Evolutionary conservation across 2,797 vertebrate genomes (phyloP).

Genomic region (Sebastiscus albofasciatus): DNA sequence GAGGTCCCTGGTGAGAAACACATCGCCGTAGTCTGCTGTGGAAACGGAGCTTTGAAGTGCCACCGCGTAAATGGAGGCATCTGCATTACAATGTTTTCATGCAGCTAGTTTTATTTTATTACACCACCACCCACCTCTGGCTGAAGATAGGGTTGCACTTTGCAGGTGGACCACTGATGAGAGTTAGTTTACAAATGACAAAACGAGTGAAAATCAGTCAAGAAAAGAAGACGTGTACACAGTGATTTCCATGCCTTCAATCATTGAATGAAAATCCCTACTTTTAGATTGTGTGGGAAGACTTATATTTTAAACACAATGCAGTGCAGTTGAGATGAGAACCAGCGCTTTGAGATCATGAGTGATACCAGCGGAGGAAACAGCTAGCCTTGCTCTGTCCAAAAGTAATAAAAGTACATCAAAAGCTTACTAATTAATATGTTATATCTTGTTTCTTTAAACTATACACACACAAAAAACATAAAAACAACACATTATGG

Average conservation of each 20-base stretch:
- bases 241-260: background rate
- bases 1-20: conserved; percentile 87
- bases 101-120: conserved; percentile 13
- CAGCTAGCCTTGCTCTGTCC: background rate
- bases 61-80: conserved; percentile 46
- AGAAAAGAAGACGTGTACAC: background rate
- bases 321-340: background rate
- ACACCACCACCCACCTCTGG: conserved; percentile 11
- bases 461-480: background rate
- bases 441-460: background rate
- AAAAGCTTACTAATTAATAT: background rate
- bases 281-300: background rate
- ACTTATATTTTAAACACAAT: background rate
- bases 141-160: conserved; percentile 16
- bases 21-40: conserved; percentile 67
- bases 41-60: conserved; percentile 77
- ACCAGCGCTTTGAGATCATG: background rate
- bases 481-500: background rate
- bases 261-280: background rate
- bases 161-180: conserved; percentile 30
- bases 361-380: background rate
- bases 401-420: background rate
- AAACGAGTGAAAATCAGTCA: conserved; percentile 15
- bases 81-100: conserved; percentile 29
- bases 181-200: conserved; percentile 12